A percentile compares a stretch with the other conserved stretches of the same genome.
phyloP scores from a whole-genome alignment of 2,888 invertebrate genomes.

The Strigamia maritima region DNA sequence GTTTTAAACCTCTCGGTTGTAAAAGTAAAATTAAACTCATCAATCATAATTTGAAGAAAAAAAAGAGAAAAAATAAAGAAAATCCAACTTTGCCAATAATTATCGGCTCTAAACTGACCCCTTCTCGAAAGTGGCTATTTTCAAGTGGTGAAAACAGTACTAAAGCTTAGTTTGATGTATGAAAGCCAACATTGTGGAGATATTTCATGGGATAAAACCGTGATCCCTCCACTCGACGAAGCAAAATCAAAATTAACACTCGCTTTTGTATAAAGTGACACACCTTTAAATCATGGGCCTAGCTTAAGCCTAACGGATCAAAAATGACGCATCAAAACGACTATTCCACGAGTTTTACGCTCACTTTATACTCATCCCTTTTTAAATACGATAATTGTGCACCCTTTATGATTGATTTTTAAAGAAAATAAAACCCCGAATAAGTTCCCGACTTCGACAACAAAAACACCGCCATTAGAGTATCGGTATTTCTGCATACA shows the following conservation, averaged over 20 bases:
- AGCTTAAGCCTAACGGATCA: constrained; percentile 5
- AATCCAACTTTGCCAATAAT: background rate
- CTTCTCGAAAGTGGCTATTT: constrained; percentile 5
- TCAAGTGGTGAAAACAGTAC: background rate
- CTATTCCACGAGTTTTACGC: background rate
- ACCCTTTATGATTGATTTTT: background rate
- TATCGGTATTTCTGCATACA: background rate
- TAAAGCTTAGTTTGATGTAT: constrained; percentile 15
- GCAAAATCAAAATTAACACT: constrained; percentile 15
- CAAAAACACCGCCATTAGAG: no score
- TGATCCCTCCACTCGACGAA: constrained; percentile 15
- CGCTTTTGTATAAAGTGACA: constrained; percentile 10
- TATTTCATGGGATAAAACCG: constrained; percentile 5
- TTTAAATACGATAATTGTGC: constrained; percentile 10
- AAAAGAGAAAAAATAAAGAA: background rate
- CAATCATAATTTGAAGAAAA: background rate
- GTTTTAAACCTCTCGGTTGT: background rate
- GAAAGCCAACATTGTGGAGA: constrained; percentile 15
- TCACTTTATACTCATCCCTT: constrained; percentile 10
- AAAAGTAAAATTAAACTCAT: constrained; percentile 3
- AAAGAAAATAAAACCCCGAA: background rate
- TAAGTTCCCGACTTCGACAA: no score
- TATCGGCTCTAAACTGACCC: constrained; percentile 9
- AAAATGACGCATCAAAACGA: constrained; percentile 15
- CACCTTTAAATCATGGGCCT: constrained; percentile 15